phyloP scores from a whole-genome alignment of 2,797 vertebrate genomes.

The Enteromius afrohamiltoni region DNA sequence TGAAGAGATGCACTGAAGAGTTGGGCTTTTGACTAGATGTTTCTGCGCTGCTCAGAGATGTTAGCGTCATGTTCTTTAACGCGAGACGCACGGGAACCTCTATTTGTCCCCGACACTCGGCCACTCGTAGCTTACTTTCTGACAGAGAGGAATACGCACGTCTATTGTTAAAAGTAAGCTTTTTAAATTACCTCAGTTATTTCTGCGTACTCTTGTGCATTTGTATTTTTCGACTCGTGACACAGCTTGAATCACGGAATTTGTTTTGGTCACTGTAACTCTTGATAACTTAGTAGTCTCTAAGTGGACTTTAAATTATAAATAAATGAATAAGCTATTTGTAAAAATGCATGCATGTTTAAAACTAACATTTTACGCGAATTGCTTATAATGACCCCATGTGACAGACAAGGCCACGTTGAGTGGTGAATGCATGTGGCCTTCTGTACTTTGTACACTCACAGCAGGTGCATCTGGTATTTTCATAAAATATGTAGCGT shows the following conservation, averaged over 20 bases:
- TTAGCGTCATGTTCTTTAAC: constrained; percentile 25
- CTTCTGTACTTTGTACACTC: constrained; percentile 6
- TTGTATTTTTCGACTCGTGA: background rate
- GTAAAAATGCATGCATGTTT: background rate
- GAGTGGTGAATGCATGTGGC: constrained; percentile 19
- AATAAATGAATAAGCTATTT: background rate
- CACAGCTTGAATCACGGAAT: background rate
- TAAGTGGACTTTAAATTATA: background rate
- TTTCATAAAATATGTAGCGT: background rate
- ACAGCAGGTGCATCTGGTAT: background rate
- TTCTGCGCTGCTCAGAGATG: constrained; percentile 1
- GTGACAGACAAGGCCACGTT: constrained; percentile 33
- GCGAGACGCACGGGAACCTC: constrained; percentile 35
- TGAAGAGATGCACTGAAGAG: constrained; percentile 6
- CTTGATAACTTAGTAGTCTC: background rate
- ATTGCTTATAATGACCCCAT: constrained; percentile 8
- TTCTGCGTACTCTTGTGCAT: constrained; percentile 21
- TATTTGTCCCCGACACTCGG: constrained; percentile 35
- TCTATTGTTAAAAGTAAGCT: constrained; percentile 54
- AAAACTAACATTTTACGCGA: too few relatives aligned
- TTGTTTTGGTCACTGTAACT: background rate
- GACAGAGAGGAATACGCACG: constrained; percentile 39
- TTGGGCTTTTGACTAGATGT: constrained; percentile 11
- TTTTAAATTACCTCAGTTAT: constrained; percentile 54
- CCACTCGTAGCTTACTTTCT: constrained; percentile 42